phyloP scores from a whole-genome alignment of 1,140 invertebrate genomes.

The Drosophila mojavensis region DNA sequence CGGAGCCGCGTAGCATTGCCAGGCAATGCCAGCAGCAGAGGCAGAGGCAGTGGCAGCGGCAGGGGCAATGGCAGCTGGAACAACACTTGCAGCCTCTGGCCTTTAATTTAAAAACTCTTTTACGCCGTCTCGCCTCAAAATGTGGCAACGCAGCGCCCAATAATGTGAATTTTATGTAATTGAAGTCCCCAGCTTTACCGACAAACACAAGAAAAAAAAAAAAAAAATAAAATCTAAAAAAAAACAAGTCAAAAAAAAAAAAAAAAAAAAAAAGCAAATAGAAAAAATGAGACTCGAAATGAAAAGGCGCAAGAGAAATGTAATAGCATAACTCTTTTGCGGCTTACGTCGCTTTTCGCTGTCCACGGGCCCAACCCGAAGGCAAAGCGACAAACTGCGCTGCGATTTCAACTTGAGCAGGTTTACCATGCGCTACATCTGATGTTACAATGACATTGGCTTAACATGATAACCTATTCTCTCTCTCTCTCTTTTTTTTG shows the following conservation, averaged over 20 bases:
- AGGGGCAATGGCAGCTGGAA: constrained; percentile 12
- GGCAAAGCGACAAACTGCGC: constrained; percentile 61
- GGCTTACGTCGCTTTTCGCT: constrained; percentile 57
- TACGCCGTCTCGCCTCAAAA: constrained; percentile 77
- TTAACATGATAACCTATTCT: background rate
- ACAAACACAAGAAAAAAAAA: too few relatives aligned
- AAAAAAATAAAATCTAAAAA: constrained; percentile 6
- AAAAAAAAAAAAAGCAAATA: background rate
- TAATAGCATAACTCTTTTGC: constrained; percentile 78
- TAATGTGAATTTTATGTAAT: constrained; percentile 83
- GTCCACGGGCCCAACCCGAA: constrained; percentile 11
- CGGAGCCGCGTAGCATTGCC: constrained; percentile 37
- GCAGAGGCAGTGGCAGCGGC: too few relatives aligned
- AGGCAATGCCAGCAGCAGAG: constrained; percentile 12
- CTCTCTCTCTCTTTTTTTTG: background rate
- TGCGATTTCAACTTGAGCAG: constrained; percentile 16
- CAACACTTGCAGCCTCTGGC: constrained; percentile 66
- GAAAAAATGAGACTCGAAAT: constrained; percentile 20
- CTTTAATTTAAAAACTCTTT: constrained; percentile 83
- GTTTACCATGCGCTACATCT: constrained; percentile 2
- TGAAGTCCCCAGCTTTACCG: too few relatives aligned
- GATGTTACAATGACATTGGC: constrained; percentile 15
- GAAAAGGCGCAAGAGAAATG: constrained; percentile 69
- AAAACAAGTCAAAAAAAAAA: too few relatives aligned
- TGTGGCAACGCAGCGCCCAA: constrained; percentile 61